A percentile compares a stretch with the other conserved stretches of the same genome.
These are phyloP conservation scores for Oxystoma pomonae DNA, from an alignment of 2,888 invertebrate genomes.

Conservation along the genomic window DNA sequence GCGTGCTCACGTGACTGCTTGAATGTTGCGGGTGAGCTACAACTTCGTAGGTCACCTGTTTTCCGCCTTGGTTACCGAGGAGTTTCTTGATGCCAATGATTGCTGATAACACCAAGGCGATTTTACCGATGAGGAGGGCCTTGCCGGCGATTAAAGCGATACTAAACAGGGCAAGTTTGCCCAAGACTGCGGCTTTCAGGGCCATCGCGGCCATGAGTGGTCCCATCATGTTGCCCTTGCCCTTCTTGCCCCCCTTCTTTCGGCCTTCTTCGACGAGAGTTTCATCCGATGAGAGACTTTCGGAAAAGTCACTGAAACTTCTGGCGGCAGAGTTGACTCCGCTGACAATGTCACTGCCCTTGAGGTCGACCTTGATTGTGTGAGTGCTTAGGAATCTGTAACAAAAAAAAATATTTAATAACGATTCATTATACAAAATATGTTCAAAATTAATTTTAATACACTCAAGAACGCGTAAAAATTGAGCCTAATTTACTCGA, in stretches of 20 bases:
- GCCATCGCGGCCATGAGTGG: constrained; percentile 72
- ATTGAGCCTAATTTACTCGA: too few species aligned
- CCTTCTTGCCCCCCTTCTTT: constrained; percentile 69
- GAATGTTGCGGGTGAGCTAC: constrained; percentile 81
- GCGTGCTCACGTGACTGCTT: constrained; percentile 64
- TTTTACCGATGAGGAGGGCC: constrained; percentile 78
- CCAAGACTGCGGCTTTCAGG: constrained; percentile 72
- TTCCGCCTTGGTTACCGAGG: constrained; percentile 62
- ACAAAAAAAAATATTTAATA: neutral
- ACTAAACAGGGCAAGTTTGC: constrained; percentile 74
- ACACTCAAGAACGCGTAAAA: too few species aligned
- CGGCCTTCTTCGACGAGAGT: constrained; percentile 66
- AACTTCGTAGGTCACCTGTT: constrained; percentile 85
- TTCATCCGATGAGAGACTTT: constrained; percentile 60
- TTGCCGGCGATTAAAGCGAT: constrained; percentile 84
- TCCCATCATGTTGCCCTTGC: constrained; percentile 73
- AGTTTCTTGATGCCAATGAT: constrained; percentile 83
- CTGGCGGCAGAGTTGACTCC: constrained; percentile 77
- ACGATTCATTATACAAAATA: too few species aligned
- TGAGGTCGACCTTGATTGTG: constrained; percentile 78
- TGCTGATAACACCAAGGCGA: constrained; percentile 77
- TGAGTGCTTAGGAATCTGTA: constrained; percentile 67
- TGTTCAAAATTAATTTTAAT: too few species aligned
- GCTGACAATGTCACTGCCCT: constrained; percentile 78
- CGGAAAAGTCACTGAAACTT: constrained; percentile 70